Evolutionary conservation across 2,113 vertebrate species (phyloP).

Genomic region (Dromas ardeola): DNA sequence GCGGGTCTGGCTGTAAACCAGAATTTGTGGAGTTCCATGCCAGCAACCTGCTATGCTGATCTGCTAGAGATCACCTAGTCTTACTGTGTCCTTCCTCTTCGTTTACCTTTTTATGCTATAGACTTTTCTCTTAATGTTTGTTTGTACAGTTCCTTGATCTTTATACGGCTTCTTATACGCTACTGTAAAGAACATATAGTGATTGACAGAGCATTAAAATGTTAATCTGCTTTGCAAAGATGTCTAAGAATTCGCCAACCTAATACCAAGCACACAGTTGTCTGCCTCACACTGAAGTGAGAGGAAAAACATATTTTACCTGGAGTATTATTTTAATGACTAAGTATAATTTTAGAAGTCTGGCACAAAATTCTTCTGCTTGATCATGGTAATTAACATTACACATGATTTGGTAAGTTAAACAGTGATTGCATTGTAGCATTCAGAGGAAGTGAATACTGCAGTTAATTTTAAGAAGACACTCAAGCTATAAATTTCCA

Average conservation of each 20-base stretch:
- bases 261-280: background rate
- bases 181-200: background rate
- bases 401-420: background rate
- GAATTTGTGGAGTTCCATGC: background rate
- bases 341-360: background rate
- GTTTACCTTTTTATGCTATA: background rate
- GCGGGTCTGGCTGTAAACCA: fast-evolving
- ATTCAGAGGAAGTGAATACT: background rate
- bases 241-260: background rate
- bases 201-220: background rate
- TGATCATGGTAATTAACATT: background rate
- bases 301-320: background rate
- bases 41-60: background rate
- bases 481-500: background rate
- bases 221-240: background rate
- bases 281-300: background rate
- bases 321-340: background rate
- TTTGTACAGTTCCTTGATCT: background rate
- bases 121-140: background rate
- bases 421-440: background rate
- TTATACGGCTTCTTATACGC: background rate
- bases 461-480: background rate
- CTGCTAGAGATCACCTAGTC: background rate
- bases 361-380: background rate
- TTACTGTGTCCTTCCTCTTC: background rate